A percentile compares a stretch with the other conserved stretches of the same genome.
These are phyloP conservation scores for Tetramorium alpestre DNA, from an alignment of 1,140 invertebrate species.

Conservation along the genomic window DNA sequence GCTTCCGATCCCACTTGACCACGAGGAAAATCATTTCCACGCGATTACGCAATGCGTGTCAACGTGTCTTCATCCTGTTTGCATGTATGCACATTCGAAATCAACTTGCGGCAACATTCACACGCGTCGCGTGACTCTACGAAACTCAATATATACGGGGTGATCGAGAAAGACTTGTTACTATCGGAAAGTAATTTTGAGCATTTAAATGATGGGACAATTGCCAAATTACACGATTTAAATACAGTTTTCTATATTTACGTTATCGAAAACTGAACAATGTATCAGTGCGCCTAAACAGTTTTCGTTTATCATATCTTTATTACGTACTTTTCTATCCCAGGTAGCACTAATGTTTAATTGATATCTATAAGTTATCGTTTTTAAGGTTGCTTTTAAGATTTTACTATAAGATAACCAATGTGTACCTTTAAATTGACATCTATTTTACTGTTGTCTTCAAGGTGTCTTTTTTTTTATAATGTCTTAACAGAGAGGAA, in stretches of 20 bases:
- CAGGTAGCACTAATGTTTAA: too few species aligned
- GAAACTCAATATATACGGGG: background rate
- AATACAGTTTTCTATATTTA: background rate
- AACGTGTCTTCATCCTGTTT: too few species aligned
- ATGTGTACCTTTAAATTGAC: too few species aligned
- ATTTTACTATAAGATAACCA: too few species aligned
- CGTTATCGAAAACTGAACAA: background rate
- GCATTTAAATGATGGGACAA: background rate
- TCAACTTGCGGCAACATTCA: background rate
- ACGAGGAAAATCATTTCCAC: background rate
- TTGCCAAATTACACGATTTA: background rate
- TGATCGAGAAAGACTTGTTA: background rate
- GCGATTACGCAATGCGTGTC: constrained; percentile 22
- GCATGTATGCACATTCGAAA: background rate
- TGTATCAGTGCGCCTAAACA: too few species aligned
- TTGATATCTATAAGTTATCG: too few species aligned
- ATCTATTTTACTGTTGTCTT: too few species aligned
- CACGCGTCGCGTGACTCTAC: background rate
- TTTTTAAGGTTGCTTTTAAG: too few species aligned
- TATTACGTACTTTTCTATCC: too few species aligned
- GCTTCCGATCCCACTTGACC: background rate
- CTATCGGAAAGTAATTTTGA: background rate
- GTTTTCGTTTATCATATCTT: too few species aligned
- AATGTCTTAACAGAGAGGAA: too few species aligned
- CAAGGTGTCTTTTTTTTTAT: too few species aligned